These are phyloP conservation scores for Labeo rohita DNA, from an alignment of 2,113 vertebrate genomes.

Conservation along the genomic window DNA sequence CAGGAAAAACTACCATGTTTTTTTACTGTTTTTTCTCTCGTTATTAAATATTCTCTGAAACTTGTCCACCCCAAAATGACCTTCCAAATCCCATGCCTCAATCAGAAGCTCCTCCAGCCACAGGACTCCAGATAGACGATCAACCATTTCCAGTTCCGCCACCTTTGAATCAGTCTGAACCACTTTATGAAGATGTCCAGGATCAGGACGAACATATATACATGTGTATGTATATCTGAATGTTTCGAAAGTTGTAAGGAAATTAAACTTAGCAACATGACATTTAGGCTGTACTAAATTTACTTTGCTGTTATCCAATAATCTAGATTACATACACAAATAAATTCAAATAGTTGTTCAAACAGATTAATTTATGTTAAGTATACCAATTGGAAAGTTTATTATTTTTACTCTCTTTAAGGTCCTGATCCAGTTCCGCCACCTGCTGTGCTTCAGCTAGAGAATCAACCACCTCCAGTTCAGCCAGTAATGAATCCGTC, in stretches of 20 bases:
- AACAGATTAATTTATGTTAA: not conserved
- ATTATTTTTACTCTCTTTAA: not conserved
- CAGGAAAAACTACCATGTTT: not conserved
- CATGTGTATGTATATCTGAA: not conserved
- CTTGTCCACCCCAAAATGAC: slow-evolving; percentile 68
- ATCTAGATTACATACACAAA: too few relatives aligned
- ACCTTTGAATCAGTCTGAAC: not conserved
- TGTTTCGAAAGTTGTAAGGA: not conserved
- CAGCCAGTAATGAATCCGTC: slow-evolving; percentile 71
- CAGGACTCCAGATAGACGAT: not conserved
- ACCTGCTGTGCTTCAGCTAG: slow-evolving; percentile 71
- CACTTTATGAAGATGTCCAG: not conserved
- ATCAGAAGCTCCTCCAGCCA: slow-evolving; percentile 41
- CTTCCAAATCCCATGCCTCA: slow-evolving; percentile 68
- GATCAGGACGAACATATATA: not conserved
- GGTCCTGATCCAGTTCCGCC: slow-evolving; percentile 65
- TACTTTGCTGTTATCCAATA: not conserved
- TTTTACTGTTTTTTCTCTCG: not conserved
- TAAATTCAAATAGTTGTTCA: not conserved
- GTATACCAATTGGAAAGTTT: not conserved
- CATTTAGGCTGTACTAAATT: not conserved
- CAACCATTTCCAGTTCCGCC: not conserved
- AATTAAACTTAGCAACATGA: not conserved
- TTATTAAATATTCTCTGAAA: not conserved
- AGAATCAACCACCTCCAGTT: slow-evolving; percentile 58